Percentiles rank a stretch among this genome's conserved stretches.
Conservation (phyloP, 2,888 invertebrate species). For the Phaedon cochleariae region DNA sequence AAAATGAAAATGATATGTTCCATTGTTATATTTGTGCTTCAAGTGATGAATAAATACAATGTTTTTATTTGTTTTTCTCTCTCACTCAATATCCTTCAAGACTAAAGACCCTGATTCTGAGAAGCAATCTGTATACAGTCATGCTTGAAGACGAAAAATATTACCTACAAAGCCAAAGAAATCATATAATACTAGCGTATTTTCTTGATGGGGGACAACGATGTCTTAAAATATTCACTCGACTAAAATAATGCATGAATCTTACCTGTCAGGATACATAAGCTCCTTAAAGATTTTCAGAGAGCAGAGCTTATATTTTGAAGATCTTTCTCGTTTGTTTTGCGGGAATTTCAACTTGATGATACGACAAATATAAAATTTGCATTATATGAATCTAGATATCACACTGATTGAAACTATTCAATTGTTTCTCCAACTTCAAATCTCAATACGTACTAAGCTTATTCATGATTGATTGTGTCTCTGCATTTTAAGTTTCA, state of each 20-base stretch:
- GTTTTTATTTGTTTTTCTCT: not conserved
- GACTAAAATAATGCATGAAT: not conserved
- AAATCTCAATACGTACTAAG: too few species aligned
- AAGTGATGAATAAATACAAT: not conserved
- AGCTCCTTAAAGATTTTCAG: not conserved
- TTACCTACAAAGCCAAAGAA: too few species aligned
- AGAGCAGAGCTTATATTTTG: not conserved
- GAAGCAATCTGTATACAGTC: too few species aligned
- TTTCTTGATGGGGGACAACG: too few species aligned
- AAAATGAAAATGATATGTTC: not conserved
- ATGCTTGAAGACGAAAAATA: too few species aligned
- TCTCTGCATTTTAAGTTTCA: too few species aligned
- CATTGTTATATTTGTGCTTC: not conserved
- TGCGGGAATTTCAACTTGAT: not conserved
- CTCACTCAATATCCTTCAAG: too few species aligned
- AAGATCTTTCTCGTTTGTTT: not conserved
- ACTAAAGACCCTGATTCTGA: too few species aligned
- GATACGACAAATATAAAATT: not conserved
- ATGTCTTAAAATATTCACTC: too few species aligned
- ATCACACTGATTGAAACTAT: not conserved
- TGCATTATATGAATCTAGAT: not conserved
- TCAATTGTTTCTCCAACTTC: too few species aligned
- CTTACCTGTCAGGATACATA: not conserved
- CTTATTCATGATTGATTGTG: too few species aligned
- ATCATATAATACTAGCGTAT: too few species aligned